Evolutionary conservation across 2,888 invertebrate species (phyloP), one percentile per base, ranked within the genome.

Genomic region (Drosophila kambysellisi): DNA sequence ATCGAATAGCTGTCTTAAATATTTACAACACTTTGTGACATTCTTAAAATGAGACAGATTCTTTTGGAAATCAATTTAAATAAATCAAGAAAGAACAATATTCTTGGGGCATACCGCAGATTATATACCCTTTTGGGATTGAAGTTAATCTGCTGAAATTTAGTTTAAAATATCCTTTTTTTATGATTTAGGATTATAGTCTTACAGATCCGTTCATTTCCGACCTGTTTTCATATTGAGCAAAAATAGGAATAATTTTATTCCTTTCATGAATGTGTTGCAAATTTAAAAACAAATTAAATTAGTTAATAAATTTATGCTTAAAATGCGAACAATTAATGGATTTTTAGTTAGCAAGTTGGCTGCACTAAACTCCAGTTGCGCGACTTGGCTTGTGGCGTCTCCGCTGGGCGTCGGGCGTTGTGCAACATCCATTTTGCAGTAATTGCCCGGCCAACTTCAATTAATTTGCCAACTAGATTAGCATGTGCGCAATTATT

Each of bases 401-500:
- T 51, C 32, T 35, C 33, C 41, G 25, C 20, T 43, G 43, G 41
- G 41, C 9, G 41, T n/a, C n/a, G 3, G 6, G 43, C 43, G n/a
- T 41, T 50, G 15, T 25, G 6, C 8, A 2, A n/a, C 43, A 46
- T 35, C 30, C 35, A n/a, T 43, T 57, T 17, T n/a, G n/a, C 30
- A 53, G 43, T 54, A 68, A 46, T 12, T 70, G 29, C 12, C n/a
- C 12, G 20, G 8, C 12, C 12, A 29, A 12, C n/a, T 25, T 48
- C 20, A 57, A 57, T 50, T 29, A 15, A 25, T 60, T 60, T 60
- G 15, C 37, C 20, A 57, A 37, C 30, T 20, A 20, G 30, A 30
- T 60, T 60, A 53, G 60, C 54, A 30, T 41, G n/a, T 57, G 35
- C 15, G 29, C 70, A 70, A 68, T 70, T 68, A 68, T 57, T 62